Base-by-base conservation (phyloP, 2,113 vertebrate genomes). In the Eolophus roseicapilla region DNA sequence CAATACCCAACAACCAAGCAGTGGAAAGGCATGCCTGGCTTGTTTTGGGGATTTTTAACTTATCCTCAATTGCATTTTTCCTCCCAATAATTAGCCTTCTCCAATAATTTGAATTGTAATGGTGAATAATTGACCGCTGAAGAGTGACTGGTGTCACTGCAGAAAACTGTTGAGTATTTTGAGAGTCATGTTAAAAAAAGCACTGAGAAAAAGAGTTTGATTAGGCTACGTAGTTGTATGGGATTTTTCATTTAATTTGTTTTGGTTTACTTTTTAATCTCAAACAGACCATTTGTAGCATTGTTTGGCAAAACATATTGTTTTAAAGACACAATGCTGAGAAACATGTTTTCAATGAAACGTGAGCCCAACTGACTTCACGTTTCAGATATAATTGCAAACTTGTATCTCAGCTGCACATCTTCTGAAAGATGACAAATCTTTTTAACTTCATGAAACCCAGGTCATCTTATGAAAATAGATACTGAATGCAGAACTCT, bases 361-460 rank as follows among this genome's bases (percentile, higher is more conserved):
- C 0, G 0, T 71, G 41, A 94, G 25, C 37, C 71, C 62, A 91
- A 18, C 50, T 75, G 49, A 84, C 4, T 21, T 70, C 52, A 39
- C 3, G 5, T 76, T 96, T 95, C 77, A 88, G 47, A 78, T 82
- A 35, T 33, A 88, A 93, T 84, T 86, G 44, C 44, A 89, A 94
- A 91, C 65, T 65, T 57, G 1, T 91, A 89, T 65, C 69, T 88
- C 55, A 78, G 60, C 62, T 78, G 55, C 25, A 52, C 60, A 62
- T 93, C 84, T 93, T 80, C 90, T 88, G 73, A 92, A 94, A 84
- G 39, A 37, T 86, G 88, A 86, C 39, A 84, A 53, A 73, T 76
- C 77, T 79, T 95, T 95, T 86, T 78, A 79, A 93, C 92, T 82
- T 91, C 57, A 79, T 35, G 17, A 93, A 94, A 92, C 44, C 7